Evolutionary conservation across 2,113 vertebrate genomes (phyloP).

Genomic region (Callopanchax toddi): DNA sequence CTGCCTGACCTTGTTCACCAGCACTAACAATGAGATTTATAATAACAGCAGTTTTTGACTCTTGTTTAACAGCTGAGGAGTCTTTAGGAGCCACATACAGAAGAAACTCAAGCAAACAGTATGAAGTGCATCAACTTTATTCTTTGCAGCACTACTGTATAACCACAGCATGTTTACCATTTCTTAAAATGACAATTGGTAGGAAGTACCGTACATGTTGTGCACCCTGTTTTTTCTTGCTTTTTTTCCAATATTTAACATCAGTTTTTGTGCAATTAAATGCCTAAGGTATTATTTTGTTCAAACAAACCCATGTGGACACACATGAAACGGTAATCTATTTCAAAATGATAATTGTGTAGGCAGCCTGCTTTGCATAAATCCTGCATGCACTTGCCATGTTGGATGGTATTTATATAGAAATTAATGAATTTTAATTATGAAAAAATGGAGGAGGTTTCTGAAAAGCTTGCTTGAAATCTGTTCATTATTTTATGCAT

Average conservation of each 20-base stretch:
- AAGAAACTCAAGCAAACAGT: conserved; percentile 23
- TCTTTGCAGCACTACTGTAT: conserved; percentile 3
- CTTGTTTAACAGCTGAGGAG: conserved; percentile 26
- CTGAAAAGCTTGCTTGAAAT: conserved; percentile 35
- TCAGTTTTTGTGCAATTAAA: conserved; percentile 7
- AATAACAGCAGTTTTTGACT: conserved; percentile 32
- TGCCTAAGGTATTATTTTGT: conserved; percentile 15
- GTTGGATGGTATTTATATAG: conserved; percentile 28
- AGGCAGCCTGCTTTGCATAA: conserved; percentile 39
- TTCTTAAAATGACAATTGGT: conserved; percentile 4
- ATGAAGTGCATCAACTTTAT: conserved; percentile 14
- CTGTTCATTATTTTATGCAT: conserved; percentile 19
- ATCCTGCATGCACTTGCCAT: conserved; percentile 26
- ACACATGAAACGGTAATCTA: conserved; percentile 16
- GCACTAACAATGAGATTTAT: conserved; percentile 42
- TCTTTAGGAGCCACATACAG: conserved; percentile 31
- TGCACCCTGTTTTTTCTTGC: too few species aligned
- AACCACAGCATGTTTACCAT: conserved; percentile 3
- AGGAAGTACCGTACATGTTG: too few species aligned
- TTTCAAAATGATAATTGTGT: conserved; percentile 40
- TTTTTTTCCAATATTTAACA: conserved; percentile 15
- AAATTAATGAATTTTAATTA: conserved; percentile 48
- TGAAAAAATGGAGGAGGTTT: conserved; percentile 19
- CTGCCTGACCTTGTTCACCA: conserved; percentile 47
- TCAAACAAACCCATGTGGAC: conserved; percentile 33